These are phyloP conservation scores for Pao palembangensis DNA, from an alignment of 2,113 vertebrate species.

Conservation along the genomic window DNA sequence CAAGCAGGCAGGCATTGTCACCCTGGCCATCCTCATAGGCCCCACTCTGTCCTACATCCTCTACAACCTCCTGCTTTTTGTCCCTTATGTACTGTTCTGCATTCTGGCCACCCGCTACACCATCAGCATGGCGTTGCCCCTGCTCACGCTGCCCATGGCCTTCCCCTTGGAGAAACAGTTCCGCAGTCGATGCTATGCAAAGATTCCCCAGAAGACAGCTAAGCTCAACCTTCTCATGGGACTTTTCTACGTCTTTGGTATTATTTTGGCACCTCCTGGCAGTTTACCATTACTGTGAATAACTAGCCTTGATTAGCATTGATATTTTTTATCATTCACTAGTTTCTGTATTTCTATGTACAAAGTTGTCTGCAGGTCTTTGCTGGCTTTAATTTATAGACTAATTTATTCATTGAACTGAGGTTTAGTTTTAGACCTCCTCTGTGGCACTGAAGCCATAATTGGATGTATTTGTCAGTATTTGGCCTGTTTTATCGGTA, in stretches of 20 bases:
- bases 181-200: conserved; percentile 84
- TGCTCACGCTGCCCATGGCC: conserved; percentile 93
- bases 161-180: conserved; percentile 93
- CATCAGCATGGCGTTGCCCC: conserved; percentile 92
- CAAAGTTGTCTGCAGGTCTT: conserved; percentile 37
- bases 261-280: conserved; percentile 84
- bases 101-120: conserved; percentile 89
- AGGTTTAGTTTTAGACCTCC: conserved; percentile 35
- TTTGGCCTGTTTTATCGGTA: conserved; percentile 36
- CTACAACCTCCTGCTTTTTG: conserved; percentile 87
- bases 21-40: conserved; percentile 92
- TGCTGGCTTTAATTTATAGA: conserved; percentile 67
- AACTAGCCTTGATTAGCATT: conserved; percentile 6
- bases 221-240: conserved; percentile 95
- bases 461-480: conserved; percentile 37
- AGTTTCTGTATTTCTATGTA: conserved; percentile 58
- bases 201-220: conserved; percentile 92
- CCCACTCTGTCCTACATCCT: conserved; percentile 89
- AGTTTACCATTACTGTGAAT: conserved; percentile 84
- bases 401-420: conserved; percentile 56
- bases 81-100: conserved; percentile 91
- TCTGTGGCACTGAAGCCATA: conserved; percentile 28
- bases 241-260: conserved; percentile 93
- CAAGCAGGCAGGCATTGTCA: conserved; percentile 92
- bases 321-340: conserved; percentile 41